Evolutionary conservation across 2,797 vertebrate genomes (phyloP).

Genomic region (Myripristis jacobus): DNA sequence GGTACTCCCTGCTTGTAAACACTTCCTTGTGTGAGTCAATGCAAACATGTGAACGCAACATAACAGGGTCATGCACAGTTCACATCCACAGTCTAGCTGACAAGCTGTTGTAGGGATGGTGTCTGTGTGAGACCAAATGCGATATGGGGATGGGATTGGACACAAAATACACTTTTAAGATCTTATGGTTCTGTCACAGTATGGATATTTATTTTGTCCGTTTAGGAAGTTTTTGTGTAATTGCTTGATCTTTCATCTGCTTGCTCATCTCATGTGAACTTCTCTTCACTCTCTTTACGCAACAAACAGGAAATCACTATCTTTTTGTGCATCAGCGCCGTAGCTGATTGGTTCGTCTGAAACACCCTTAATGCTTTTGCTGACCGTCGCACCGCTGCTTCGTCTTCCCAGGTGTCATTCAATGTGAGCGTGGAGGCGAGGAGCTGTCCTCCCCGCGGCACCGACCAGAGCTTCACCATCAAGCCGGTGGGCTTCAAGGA

Average conservation of each 20-base stretch:
- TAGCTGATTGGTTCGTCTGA: too few species aligned
- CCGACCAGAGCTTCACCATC: constrained; percentile 87
- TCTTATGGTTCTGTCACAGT: background rate
- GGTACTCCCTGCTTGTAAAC: constrained; percentile 5
- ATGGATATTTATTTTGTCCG: background rate
- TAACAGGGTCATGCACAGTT: constrained; percentile 45
- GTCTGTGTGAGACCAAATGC: background rate
- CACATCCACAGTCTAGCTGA: constrained; percentile 17
- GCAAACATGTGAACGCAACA: constrained; percentile 32
- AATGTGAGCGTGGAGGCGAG: constrained; percentile 90
- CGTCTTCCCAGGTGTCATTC: constrained; percentile 88
- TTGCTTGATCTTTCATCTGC: background rate
- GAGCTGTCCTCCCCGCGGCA: constrained; percentile 83
- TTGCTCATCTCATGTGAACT: constrained; percentile 12
- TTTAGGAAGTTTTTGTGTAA: too few species aligned
- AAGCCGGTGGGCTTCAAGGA: constrained; percentile 96
- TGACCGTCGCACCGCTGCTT: too few species aligned
- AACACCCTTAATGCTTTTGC: too few species aligned
- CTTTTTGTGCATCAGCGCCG: background rate
- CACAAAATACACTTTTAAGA: background rate
- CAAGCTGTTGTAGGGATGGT: background rate
- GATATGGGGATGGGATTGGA: background rate
- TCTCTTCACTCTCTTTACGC: background rate
- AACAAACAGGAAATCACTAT: constrained; percentile 11
- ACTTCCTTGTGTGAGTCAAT: constrained; percentile 18